phyloP scores from a whole-genome alignment of 1,140 invertebrate genomes.

The Caenorhabditis remanei region DNA sequence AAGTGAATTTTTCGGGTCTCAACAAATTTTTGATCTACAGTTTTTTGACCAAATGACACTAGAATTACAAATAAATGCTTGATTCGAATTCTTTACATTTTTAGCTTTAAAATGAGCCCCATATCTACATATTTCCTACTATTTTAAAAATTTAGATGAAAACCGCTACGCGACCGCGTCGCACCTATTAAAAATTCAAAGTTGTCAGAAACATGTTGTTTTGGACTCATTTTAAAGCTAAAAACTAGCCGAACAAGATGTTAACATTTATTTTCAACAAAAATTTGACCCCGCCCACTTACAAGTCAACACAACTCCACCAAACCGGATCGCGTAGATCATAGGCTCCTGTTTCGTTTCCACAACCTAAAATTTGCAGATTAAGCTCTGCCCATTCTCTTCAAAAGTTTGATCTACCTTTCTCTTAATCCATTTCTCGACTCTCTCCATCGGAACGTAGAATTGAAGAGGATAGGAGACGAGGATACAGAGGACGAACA shows the following conservation, averaged over 20 bases:
- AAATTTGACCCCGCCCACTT: conserved; percentile 20
- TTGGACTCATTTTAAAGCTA: background rate
- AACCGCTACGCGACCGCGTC: too few relatives aligned
- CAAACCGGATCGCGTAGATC: conserved; percentile 72
- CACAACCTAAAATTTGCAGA: conserved; percentile 51
- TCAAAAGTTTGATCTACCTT: conserved; percentile 55
- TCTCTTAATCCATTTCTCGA: conserved; percentile 76
- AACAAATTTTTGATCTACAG: too few relatives aligned
- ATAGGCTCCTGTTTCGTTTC: conserved; percentile 69
- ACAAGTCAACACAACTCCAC: conserved; percentile 72
- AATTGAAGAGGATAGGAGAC: conserved; percentile 75
- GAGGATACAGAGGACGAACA: conserved; percentile 73
- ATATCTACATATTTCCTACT: too few relatives aligned
- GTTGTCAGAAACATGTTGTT: too few relatives aligned
- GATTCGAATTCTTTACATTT: too few relatives aligned
- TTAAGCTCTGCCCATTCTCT: background rate
- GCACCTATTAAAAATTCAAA: too few relatives aligned
- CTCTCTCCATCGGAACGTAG: conserved; percentile 75
- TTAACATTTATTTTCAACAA: background rate
- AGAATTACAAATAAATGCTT: too few relatives aligned
- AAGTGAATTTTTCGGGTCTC: too few relatives aligned
- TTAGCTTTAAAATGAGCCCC: too few relatives aligned
- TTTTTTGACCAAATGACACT: too few relatives aligned
- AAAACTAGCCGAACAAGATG: background rate
- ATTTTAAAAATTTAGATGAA: too few relatives aligned